Evolutionary conservation across 1,140 invertebrate genomes (phyloP).

Genomic region (Drosophila ironensis): DNA sequence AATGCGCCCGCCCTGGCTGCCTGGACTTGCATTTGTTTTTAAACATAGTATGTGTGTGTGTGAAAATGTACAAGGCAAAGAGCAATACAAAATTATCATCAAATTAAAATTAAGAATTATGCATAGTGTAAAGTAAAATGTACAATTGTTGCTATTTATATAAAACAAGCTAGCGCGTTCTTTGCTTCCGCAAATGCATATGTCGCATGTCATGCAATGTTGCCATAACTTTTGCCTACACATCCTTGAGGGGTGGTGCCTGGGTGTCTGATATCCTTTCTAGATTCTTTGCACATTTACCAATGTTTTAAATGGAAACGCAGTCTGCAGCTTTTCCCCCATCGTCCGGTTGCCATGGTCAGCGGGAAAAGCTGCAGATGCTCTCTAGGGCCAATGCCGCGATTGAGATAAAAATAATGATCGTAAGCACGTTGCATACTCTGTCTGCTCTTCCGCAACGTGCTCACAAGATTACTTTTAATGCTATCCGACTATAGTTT

Average conservation of each 20-base stretch:
- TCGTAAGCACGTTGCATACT: conserved; percentile 40
- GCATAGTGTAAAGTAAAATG: conserved; percentile 68
- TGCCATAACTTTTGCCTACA: conserved; percentile 67
- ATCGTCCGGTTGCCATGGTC: too few relatives aligned
- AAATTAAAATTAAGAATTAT: conserved; percentile 67
- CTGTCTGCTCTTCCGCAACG: conserved; percentile 27
- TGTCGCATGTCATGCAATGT: conserved; percentile 52
- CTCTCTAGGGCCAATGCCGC: conserved; percentile 33
- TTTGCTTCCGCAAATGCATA: conserved; percentile 42
- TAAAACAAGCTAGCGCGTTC: conserved; percentile 74
- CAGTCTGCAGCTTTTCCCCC: conserved; percentile 47
- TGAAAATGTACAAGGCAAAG: conserved; percentile 77
- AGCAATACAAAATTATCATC: conserved; percentile 70
- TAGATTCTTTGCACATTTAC: conserved; percentile 48
- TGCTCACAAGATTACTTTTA: conserved; percentile 61
- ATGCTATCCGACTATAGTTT: conserved; percentile 15
- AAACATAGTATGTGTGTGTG: conserved; percentile 30
- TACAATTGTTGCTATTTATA: conserved; percentile 74
- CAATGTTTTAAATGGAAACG: conserved; percentile 45
- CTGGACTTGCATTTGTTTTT: too few relatives aligned
- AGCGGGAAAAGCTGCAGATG: conserved; percentile 61
- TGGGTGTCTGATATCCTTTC: conserved; percentile 12
- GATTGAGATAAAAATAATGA: conserved; percentile 31
- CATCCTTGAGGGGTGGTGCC: conserved; percentile 12
- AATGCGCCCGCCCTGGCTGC: too few relatives aligned